Conservation (phyloP, 2,797 vertebrate genomes). For the Cyprinodon diabolis region DNA sequence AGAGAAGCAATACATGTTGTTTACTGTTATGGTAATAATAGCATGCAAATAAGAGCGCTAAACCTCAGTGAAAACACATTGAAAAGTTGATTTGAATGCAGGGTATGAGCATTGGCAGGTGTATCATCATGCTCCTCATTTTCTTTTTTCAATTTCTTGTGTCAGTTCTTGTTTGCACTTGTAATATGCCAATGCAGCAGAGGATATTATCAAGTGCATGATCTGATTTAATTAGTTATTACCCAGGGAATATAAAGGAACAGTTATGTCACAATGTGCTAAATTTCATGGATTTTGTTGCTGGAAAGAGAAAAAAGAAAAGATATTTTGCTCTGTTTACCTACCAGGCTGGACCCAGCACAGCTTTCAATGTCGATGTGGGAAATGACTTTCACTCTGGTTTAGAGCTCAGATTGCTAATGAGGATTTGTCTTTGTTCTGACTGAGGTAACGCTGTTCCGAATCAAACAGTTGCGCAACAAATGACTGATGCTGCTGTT, state of each 20-base stretch:
- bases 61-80: not conserved
- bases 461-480: constrained; percentile 52
- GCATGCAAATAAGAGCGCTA: not conserved
- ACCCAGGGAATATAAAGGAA: constrained; percentile 1
- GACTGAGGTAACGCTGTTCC: constrained; percentile 27
- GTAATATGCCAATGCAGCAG: not conserved
- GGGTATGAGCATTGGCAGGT: not conserved
- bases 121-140: constrained; percentile 43
- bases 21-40: not conserved
- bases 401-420: constrained; percentile 51
- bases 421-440: constrained; percentile 58
- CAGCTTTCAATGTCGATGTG: constrained; percentile 34
- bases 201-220: constrained; percentile 15
- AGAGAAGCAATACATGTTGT: not conserved
- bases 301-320: not conserved
- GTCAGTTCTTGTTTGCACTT: constrained; percentile 23
- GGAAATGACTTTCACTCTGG: constrained; percentile 31
- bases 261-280: not conserved
- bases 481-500: constrained; percentile 52
- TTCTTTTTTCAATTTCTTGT: constrained; percentile 48
- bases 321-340: constrained; percentile 9
- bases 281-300: constrained; percentile 5
- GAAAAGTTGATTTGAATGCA: not conserved
- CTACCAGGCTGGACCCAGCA: constrained; percentile 2
- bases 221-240: constrained; percentile 25